Evolutionary conservation across 2,888 invertebrate genomes (phyloP), one percentile per base, ranked within the genome.

Genomic region (Limenitis camilla): DNA sequence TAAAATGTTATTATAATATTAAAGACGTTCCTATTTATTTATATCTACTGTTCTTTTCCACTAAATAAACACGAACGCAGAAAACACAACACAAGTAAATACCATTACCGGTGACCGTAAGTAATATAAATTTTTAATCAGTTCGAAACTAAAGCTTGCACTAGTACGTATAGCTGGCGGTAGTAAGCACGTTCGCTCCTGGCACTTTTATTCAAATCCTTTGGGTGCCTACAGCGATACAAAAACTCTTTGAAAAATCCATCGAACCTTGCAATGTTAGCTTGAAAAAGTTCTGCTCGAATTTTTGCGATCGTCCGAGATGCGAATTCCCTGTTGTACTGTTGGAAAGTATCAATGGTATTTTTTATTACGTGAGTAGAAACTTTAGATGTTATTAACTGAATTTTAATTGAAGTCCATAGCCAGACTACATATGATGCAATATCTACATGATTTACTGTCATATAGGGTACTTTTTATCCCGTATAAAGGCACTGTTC

Each of bases 221-320:
- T 53, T 55, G 56, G 58, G 39, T 51, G 56, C 62, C 61, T 54
- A 47, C 51, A 44, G 62, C 62, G 55, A 52, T 62, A 62, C 53
- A 56, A 62, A 62, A 58, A 59, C 58, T 59, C 61, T 59, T 61
- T 59, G 61, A 62, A 60, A 61, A 55, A 60, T 61, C 48, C 56
- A 60, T 61, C 39, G 55, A 40, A 45, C 55, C 56, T 53, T 53
- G 55, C 59, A 56, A 46, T 52, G 55, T 52, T 57, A 47, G 52
- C 39, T 43, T 49, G 42, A 40, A 52, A 55, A 57, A 52, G 46
- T 53, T 48, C 38, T 47, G 9, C 40, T 44, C 41, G 47, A 48
- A 42, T 45, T 44, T 50, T 49, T 49, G 31, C 52, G 27, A 45
- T 45, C 39, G 52, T 40, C 44, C 51, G 36, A 40, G 40, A 48